Base-by-base conservation (phyloP, 2,888 invertebrate genomes). In the Altica lythri region DNA sequence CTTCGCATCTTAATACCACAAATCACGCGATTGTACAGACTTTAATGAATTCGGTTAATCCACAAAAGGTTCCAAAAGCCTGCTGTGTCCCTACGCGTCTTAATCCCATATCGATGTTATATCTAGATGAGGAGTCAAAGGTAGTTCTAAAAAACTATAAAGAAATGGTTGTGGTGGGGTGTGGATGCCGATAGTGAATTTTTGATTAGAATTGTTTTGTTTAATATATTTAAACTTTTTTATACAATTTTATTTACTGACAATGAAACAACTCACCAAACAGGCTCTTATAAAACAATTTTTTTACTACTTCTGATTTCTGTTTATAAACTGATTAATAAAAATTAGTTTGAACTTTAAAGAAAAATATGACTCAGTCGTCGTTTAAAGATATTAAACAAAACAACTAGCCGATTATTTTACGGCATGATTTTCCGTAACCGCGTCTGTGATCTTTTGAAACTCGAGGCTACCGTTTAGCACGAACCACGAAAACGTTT, bases 21-120 rank as follows among this genome's bases (percentile, higher is more conserved):
- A 98, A 99, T 78, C 98, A 98, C 79, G 98, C 98, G 63, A 95
- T 98, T 71, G 93, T 99, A 70, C 98, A 99, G 81, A 95, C 93
- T 62, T 82, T 98, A 74, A 92, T 97, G 72, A 92, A 98, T 80
- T 93, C 92, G 61, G 89, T 94, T 77, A 91, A 92, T 77, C 95
- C 95, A 61, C 85, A 84, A 67, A 74, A 78, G 66, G 96, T 95
- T 74, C 97, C 98, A 43, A 91, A 92, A 76, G 92, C 97, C 61
- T 98, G 97, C 79, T 99, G 99, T 79, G 94, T 98, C 54, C 97
- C 98, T 37, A 96, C 95, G 58, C 89, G 93, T 74, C 86, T 97
- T 59, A 90, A 91, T 66, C 86, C 93, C 63, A 94, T 98, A 71
- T 93, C 96, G 58, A 94, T 99, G 90, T 85, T 99, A 65, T 99